Base-by-base conservation (phyloP, 2,888 invertebrate genomes). In the Euphydryas editha region DNA sequence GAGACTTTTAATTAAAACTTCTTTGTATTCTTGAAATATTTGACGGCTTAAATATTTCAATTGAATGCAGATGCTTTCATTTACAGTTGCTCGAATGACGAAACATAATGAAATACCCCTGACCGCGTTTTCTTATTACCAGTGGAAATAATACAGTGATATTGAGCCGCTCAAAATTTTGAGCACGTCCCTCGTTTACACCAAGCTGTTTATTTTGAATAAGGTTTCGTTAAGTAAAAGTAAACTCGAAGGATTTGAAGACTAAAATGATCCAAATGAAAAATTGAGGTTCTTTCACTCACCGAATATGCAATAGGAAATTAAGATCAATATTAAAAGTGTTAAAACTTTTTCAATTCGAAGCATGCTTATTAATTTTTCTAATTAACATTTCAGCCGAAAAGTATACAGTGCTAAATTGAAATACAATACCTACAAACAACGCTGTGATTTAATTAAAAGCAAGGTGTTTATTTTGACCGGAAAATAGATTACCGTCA, bases 171-270 rank as follows among this genome's bases (percentile, higher is more conserved):
- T 87, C 79, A 75, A 82, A 80, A 91, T 88, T 88, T 85, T 76
- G 76, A 82, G 83, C 90, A 92, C 91, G 90, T 89, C 78, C 73
- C 71, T 78, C 87, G 86, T 88, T 90, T 87, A 88, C 88, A 85
- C 87, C 83, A 80, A 78, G 80, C 82, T 90, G 90, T 90, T 91
- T 90, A 87, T 88, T 90, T 90, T 90, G 89, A 91, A 90, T 90
- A 89, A 90, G 88, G 87, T 87, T 86, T 82, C 79, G 83, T 82
- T 89, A 88, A 89, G 88, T 87, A 86, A 88, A 90, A 88, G 87
- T 82, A 87, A 89, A 86, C 88, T 83, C 83, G 64, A 72, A 85
- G 84, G 84, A 84, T 74, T 79, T 75, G 74, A 69, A 79, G 73
- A 76, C 79, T 81, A 82, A 77, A 81, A 81, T 78, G 84, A 79